Conservation (phyloP, 2,797 vertebrate species). For the Sebastiscus albofasciatus region DNA sequence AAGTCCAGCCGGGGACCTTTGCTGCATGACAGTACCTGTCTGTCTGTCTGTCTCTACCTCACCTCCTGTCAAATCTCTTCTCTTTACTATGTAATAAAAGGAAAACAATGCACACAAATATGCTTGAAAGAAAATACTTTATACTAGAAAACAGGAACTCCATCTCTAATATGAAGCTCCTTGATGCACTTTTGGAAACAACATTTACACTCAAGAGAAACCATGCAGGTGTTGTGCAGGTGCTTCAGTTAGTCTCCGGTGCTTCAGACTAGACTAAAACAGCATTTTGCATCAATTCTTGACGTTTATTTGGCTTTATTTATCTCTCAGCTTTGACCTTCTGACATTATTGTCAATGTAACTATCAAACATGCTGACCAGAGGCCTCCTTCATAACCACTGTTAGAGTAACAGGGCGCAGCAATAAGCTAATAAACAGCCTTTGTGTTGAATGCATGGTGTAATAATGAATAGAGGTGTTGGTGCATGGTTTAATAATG, state of each 20-base stretch:
- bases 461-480: constrained; percentile 18
- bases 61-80: background rate
- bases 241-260: background rate
- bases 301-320: background rate
- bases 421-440: background rate
- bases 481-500: too few species aligned
- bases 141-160: background rate
- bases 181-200: background rate
- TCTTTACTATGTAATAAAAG: background rate
- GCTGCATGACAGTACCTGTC: background rate
- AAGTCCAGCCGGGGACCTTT: background rate
- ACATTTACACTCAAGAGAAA: too few species aligned
- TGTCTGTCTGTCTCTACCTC: background rate
- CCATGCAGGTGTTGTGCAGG: background rate
- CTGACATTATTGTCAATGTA: background rate
- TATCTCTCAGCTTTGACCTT: background rate
- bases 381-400: background rate
- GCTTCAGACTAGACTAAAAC: background rate
- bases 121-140: fast-evolving
- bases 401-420: background rate
- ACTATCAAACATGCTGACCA: background rate
- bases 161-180: background rate
- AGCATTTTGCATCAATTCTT: background rate
- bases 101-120: background rate
- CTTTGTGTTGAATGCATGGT: constrained; percentile 6